Conservation (phyloP, 2,113 vertebrate genomes). For the Carettochelys insculpta region DNA sequence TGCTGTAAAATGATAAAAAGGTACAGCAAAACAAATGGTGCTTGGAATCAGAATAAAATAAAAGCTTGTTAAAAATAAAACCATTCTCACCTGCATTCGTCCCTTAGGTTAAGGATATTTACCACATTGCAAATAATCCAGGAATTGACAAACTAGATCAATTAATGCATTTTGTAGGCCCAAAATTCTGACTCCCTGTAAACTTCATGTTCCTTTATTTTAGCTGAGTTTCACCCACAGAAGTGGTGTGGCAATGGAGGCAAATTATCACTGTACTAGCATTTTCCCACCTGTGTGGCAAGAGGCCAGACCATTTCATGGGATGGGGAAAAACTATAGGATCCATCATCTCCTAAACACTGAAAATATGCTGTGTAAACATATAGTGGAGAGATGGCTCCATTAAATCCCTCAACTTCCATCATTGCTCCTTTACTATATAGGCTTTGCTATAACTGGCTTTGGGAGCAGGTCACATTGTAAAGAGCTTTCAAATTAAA, state of each 20-base stretch:
- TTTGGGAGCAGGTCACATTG: neutral
- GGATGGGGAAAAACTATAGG: neutral
- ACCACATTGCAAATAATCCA: neutral
- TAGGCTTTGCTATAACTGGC: neutral
- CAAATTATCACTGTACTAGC: neutral
- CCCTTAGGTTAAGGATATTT: neutral
- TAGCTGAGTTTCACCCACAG: neutral
- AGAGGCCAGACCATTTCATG: neutral
- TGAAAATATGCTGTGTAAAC: neutral
- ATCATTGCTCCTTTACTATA: neutral
- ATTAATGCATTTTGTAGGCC: neutral
- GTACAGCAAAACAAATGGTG: constrained; percentile 72
- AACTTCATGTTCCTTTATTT: neutral
- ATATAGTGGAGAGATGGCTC: neutral
- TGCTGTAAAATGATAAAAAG: constrained; percentile 98
- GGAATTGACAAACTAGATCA: neutral
- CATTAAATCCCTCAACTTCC: neutral
- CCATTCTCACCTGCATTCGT: neutral
- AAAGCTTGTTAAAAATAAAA: neutral
- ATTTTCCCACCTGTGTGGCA: neutral
- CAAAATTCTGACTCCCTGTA: neutral
- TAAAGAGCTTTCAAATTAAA: neutral
- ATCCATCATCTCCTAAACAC: neutral
- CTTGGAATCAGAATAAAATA: neutral
- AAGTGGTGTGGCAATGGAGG: neutral